A percentile compares a stretch with the other conserved stretches of the same genome.
Evolutionary conservation across 2,888 invertebrate species (phyloP).

Genomic region (Pristionchus fissidentatus): DNA sequence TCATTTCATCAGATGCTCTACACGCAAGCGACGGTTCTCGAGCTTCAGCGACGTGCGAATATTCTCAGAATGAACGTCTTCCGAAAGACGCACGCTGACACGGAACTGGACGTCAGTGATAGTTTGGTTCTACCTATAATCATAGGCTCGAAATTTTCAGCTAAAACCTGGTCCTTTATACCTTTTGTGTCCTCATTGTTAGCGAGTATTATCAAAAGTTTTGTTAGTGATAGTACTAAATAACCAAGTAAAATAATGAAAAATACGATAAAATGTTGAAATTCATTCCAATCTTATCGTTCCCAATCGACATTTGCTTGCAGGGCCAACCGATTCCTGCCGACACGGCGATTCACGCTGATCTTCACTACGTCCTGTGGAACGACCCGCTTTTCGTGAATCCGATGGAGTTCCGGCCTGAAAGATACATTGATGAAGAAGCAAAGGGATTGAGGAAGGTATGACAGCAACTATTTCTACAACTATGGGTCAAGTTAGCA

Average conservation of each 20-base stretch:
- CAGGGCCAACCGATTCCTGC: neutral
- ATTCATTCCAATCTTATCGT: too few species aligned
- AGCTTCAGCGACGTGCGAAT: neutral
- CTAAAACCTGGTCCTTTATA: too few species aligned
- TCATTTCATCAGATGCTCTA: constrained; percentile 14
- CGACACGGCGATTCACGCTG: neutral
- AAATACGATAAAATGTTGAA: too few species aligned
- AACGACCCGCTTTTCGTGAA: neutral
- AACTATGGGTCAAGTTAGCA: too few species aligned
- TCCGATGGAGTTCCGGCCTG: neutral
- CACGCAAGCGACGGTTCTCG: neutral
- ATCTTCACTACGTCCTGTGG: neutral
- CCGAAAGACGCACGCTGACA: neutral
- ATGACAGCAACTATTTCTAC: neutral
- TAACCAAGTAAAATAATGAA: neutral
- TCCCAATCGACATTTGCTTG: too few species aligned
- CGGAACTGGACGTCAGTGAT: neutral
- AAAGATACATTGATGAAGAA: neutral
- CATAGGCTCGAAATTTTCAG: too few species aligned
- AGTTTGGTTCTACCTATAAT: too few species aligned
- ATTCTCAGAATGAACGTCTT: neutral
- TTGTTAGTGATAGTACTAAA: too few species aligned
- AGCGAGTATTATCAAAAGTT: too few species aligned
- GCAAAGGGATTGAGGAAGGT: neutral
- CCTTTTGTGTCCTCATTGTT: too few species aligned